Base-by-base conservation (phyloP, 2,797 vertebrate species). In the Lindbergichthys nudifrons region DNA sequence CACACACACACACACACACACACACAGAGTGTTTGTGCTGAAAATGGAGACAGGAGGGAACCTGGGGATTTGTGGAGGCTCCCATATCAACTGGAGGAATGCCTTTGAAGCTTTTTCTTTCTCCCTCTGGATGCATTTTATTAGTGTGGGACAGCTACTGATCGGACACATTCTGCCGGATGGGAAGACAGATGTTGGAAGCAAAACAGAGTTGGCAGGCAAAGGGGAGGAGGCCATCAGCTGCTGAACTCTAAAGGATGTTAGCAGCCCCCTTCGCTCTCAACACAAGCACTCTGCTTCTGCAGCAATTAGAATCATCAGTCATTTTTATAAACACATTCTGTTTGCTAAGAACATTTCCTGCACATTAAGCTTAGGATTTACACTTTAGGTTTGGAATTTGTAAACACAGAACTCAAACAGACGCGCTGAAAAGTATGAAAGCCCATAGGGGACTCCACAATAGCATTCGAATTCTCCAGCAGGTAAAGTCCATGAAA, bases 11-110 rank as follows among this genome's bases (percentile, higher is more conserved):
- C 50, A 52, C 32, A 32, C 32, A 32, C 32, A 32, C 32, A 32
- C 32, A 32, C 6, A 32, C 32, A 70, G 65, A 74, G 65, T 73
- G 58, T 80, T 82, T 83, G 75, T 66, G 65, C 73, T 81, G 65
- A 75, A 85, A 89, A 84, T 69, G 64, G 72, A 85, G 81, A 79
- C 23, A 16, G 65, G 63, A 73, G 66, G 80, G 80, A 75, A 82
- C 70, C 79, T n/a, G 14, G 56, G 85, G 83, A 82, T 86, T 83
- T 85, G 77, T 42, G 12, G 69, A 79, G 69, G 82, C 80, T 83
- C 66, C 71, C 74, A 23, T 82, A 83, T 86, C 54, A 51, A 79
- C 75, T 54, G 47, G 53, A 84, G 86, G 90, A 90, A 90, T 83
- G 79, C 66, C 81, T 89, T 85, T 89, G 83, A 91, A 87, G 85